A percentile compares a stretch with the other conserved stretches of the same genome.
phyloP scores from a whole-genome alignment of 2,888 invertebrate genomes.

The Drosophila sordidapex region DNA sequence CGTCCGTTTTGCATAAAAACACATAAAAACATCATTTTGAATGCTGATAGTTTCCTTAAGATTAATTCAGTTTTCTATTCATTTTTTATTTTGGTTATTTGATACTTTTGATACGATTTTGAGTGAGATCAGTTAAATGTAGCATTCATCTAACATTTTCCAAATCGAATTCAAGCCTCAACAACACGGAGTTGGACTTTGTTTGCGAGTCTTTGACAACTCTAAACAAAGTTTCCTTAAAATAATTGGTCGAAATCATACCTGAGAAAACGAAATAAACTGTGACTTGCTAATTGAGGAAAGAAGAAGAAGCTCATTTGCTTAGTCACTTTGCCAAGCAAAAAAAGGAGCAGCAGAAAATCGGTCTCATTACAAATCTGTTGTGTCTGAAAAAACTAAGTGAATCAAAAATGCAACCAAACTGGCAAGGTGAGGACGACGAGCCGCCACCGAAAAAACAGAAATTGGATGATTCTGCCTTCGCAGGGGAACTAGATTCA shows the following conservation, averaged over 20 bases:
- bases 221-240: neutral
- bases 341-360: too few species aligned
- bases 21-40: neutral
- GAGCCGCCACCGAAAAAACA: fast-evolving
- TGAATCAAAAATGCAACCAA: too few species aligned
- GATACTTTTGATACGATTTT: neutral
- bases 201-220: neutral
- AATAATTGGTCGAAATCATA: neutral
- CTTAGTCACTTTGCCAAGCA: neutral
- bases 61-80: neutral
- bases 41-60: neutral
- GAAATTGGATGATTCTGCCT: neutral
- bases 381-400: too few species aligned
- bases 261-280: neutral
- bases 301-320: neutral
- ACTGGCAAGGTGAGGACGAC: fast-evolving
- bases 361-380: too few species aligned
- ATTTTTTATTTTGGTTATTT: neutral
- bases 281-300: neutral
- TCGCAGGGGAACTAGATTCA: neutral
- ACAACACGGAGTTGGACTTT: neutral
- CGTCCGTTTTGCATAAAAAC: neutral
- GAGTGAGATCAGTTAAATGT: neutral
- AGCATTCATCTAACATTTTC: neutral
- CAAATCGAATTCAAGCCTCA: neutral